Evolutionary conservation across 2,797 vertebrate genomes (phyloP).

Genomic region (Salmo trutta): DNA sequence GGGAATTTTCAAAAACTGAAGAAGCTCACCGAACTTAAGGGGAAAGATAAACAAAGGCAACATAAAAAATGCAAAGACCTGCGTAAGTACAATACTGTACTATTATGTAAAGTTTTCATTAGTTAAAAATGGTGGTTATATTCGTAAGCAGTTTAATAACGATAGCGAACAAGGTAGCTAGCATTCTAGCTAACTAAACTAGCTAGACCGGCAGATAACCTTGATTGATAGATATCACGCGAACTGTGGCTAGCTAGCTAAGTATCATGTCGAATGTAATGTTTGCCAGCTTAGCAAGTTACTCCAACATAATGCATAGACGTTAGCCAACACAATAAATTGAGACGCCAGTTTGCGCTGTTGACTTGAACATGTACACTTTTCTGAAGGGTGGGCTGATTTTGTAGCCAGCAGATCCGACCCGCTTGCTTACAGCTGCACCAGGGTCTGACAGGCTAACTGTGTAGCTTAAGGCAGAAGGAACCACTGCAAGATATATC

Average conservation of each 20-base stretch:
- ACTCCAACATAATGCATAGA: too few relatives aligned
- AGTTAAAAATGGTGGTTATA: neutral
- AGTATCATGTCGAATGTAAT: neutral
- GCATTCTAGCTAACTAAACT: neutral
- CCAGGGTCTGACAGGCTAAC: too few relatives aligned
- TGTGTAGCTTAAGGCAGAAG: too few relatives aligned
- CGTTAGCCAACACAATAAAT: too few relatives aligned
- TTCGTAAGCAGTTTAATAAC: neutral
- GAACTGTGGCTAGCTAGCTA: neutral
- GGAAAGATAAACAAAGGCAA: neutral
- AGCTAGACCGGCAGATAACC: neutral
- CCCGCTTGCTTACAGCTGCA: too few relatives aligned
- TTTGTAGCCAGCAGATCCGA: too few relatives aligned
- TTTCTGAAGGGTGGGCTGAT: too few relatives aligned
- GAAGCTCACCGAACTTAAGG: conserved; percentile 25
- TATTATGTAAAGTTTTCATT: neutral
- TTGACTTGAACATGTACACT: too few relatives aligned
- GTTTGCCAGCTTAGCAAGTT: too few relatives aligned
- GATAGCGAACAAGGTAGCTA: neutral
- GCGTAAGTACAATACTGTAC: conserved; percentile 43
- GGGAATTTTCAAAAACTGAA: conserved; percentile 67
- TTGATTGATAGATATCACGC: neutral
- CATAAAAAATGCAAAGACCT: conserved; percentile 57
- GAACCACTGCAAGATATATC: too few relatives aligned
- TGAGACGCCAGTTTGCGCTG: too few relatives aligned